Base-by-base conservation (phyloP, 2,797 vertebrate species). In the Myotis findleyi region DNA sequence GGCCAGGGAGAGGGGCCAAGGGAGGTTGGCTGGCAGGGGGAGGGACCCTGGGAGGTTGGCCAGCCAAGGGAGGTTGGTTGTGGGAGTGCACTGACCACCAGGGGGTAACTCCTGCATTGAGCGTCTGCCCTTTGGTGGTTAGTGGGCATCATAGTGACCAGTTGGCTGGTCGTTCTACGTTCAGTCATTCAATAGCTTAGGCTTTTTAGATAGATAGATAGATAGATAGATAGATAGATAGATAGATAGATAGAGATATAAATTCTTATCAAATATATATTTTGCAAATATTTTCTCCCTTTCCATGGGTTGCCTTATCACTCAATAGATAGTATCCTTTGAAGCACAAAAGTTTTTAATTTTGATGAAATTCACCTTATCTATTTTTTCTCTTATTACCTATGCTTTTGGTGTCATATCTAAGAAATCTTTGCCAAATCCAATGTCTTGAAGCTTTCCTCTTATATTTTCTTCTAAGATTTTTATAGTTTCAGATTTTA, bases 361-460 rank as follows among this genome's bases (percentile, higher is more conserved):
- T 82, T 71, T 87, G n/a, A 86, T 89, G 49, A 85, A 75, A 16
- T 71, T 6, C 25, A 76, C 13, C 0, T 83, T 64, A 69, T 69
- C 25, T 84, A 18, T 57, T 27, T 81, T 80, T 57, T 59, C 10
- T 77, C 47, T 36, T 14, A 3, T 81, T 81, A 53, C 59, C 81
- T 77, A 17, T 55, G n/a, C 41, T 76, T 93, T 82, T 82, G 77
- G 30, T 71, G 59, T 86, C 49, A 53, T 30, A 33, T 1, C 36
- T 30, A 79, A 81, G 57, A 85, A 81, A 75, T 25, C 73, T 71
- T 75, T 75, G 87, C 33, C 91, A 81, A 94, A 94, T 27, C 2
- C 44, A 90, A 25, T 25, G 41, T 59, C 55, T 73, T 90, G 41
- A 77, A 77, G 33, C 18, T 25, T 66, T 73, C 30, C 7, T 81